Base-by-base conservation (phyloP, 2,888 invertebrate genomes). In the Ophion obscuratus region DNA sequence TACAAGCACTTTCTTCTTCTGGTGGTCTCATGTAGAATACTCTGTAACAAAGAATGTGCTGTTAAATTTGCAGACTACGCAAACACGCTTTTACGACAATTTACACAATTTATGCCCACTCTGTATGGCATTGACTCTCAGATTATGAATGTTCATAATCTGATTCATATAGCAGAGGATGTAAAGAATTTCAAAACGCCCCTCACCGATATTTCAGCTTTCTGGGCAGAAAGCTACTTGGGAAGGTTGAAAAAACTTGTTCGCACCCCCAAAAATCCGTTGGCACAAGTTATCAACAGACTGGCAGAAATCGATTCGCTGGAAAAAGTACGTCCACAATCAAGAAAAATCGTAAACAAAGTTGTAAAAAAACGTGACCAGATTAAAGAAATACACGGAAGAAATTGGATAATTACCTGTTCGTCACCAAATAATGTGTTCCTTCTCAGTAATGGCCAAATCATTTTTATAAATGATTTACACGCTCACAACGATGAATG, bases 91-190 rank as follows among this genome's bases (percentile, higher is more conserved):
- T 75, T 81, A 10, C 44, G 59, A 67, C 31, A 82, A 71, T 88
- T 84, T 81, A 84, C 82, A 53, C n/a, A 61, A 7, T 17, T 64
- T 62, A 31, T 87, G 74, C 76, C 85, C 17, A 59, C 70, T n/a
- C 62, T 83, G 17, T 88, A 87, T 59, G 88, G 87, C 47, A 36
- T 68, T 10, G 64, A 79, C 20, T 44, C 67, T 2, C 85, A 87
- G 57, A 79, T 66, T 27, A 71, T 86, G 53, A 87, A 59, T 59
- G n/a, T 59, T 14, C 59, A 59, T 59, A 59, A 59, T 59, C 59
- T 59, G 14, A 59, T 59, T 71, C 86, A 88, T 73, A 17, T 88
- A 4, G 86, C 84, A 24, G 83, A 86, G 31, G 87, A 88, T 36
- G 84, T 44, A 10, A 57, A 67, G 27, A 40, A 71, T 74, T 74